A percentile compares a stretch with the other conserved stretches of the same genome.
These are phyloP conservation scores for Monarcha castaneiventris DNA, from an alignment of 2,113 vertebrate genomes.

Conservation along the genomic window DNA sequence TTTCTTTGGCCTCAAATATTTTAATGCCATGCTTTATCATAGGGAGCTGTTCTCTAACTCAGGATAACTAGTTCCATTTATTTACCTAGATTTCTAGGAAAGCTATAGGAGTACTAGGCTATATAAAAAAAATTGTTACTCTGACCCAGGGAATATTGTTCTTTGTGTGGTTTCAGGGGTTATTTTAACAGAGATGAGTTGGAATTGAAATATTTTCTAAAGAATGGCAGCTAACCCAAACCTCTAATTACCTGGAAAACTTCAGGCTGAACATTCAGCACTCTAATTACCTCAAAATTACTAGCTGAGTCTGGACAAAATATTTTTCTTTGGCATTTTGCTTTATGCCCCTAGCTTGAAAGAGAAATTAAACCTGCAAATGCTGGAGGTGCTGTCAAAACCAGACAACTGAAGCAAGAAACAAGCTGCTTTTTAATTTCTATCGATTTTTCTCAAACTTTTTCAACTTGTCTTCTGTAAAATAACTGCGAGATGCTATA, in stretches of 20 bases:
- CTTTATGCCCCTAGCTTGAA: background rate
- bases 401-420: background rate
- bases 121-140: background rate
- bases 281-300: conserved; percentile 44
- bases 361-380: conserved; percentile 17
- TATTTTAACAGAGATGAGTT: background rate
- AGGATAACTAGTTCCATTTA: background rate
- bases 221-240: conserved; percentile 8
- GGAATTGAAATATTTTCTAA: background rate
- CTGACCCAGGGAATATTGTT: background rate
- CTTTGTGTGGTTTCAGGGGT: background rate
- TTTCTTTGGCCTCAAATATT: background rate
- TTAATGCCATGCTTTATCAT: background rate
- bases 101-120: background rate
- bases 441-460: background rate
- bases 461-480: background rate
- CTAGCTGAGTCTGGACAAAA: conserved; percentile 19
- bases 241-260: conserved; percentile 35
- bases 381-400: conserved; percentile 36
- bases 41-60: background rate
- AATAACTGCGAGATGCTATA: background rate
- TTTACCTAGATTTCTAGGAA: background rate
- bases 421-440: conserved; percentile 30
- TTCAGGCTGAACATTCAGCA: background rate
- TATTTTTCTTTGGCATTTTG: conserved; percentile 24